Conservation (phyloP, 1,140 invertebrate species). For the Cherax destructor region DNA sequence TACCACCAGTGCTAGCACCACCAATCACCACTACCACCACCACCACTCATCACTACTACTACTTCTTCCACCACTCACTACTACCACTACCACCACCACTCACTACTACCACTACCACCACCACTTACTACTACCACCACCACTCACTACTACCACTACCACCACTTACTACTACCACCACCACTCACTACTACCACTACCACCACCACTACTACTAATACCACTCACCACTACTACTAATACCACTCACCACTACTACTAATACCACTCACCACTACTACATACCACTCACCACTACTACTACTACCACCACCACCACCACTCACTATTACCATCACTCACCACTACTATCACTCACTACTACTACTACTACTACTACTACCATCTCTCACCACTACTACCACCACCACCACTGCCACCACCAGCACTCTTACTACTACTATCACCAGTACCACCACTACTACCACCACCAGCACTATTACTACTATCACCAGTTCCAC, state of each 20-base stretch:
- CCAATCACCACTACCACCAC: neutral
- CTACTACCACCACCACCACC: no score
- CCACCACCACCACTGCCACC: neutral
- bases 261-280: no score
- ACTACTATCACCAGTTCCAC: neutral
- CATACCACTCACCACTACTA: no score
- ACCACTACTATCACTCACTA: no score
- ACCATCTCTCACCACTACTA: no score
- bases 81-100: neutral
- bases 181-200: neutral
- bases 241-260: neutral
- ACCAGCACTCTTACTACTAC: no score
- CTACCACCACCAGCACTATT: neutral
- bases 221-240: neutral
- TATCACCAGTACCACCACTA: no score
- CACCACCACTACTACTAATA: neutral
- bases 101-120: neutral
- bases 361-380: no score
- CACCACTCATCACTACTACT: neutral
- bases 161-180: neutral
- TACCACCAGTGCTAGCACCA: neutral
- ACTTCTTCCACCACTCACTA: neutral
- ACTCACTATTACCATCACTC: neutral
- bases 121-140: neutral
- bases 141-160: neutral